A percentile compares a stretch with the other conserved stretches of the same genome.
phyloP scores from a whole-genome alignment of 1,140 invertebrate genomes.

The Drosophila carrolli region DNA sequence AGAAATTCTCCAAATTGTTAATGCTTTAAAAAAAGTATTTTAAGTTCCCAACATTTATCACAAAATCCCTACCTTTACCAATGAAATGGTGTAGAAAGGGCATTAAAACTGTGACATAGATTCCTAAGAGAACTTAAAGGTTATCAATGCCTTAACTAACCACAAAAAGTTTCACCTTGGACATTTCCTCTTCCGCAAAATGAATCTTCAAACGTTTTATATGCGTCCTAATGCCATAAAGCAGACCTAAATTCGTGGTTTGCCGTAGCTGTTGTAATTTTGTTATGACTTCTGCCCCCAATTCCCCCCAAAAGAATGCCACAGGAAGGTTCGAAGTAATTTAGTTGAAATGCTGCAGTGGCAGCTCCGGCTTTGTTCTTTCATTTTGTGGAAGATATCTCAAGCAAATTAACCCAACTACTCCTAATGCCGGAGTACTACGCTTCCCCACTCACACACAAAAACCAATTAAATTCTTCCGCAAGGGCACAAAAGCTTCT shows the following conservation, averaged over 20 bases:
- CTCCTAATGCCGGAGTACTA: conserved; percentile 34
- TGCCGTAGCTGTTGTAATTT: conserved; percentile 38
- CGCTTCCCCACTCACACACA: conserved; percentile 16
- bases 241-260: conserved; percentile 36
- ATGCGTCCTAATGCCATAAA: conserved; percentile 43
- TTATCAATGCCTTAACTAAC: conserved; percentile 18
- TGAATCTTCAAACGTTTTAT: conserved; percentile 50
- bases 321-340: conserved; percentile 34
- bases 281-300: conserved; percentile 30
- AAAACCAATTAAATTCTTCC: conserved; percentile 61
- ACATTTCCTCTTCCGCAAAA: conserved; percentile 13
- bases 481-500: conserved; percentile 56
- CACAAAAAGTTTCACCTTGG: conserved; percentile 14
- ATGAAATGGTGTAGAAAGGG: no score
- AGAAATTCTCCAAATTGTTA: no score
- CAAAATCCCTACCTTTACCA: no score
- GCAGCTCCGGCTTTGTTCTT: conserved; percentile 44
- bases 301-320: conserved; percentile 27
- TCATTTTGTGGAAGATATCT: conserved; percentile 57
- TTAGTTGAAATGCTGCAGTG: conserved; percentile 38
- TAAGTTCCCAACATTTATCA: no score
- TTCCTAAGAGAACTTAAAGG: background rate
- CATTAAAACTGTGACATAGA: no score
- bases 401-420: conserved; percentile 58
- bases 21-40: no score